phyloP scores from a whole-genome alignment of 2,888 invertebrate genomes.

The Cheilosia variabilis region DNA sequence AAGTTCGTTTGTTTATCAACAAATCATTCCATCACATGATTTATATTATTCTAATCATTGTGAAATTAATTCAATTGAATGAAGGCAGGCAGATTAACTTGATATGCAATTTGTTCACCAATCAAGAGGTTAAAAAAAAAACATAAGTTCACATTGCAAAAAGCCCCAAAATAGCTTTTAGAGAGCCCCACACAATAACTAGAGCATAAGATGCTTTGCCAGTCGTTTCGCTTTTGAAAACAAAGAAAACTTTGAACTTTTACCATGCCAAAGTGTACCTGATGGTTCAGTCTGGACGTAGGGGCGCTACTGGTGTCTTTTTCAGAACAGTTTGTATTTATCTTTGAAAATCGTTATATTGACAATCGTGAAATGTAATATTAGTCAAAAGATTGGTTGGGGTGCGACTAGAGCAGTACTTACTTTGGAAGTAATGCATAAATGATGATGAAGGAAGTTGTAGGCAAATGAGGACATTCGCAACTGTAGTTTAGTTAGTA shows the following conservation, averaged over 20 bases:
- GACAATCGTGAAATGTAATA: too few species aligned
- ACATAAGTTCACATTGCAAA: background rate
- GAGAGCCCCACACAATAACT: conserved; percentile 26
- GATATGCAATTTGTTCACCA: background rate
- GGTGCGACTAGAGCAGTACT: too few species aligned
- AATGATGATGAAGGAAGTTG: too few species aligned
- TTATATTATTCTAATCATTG: background rate
- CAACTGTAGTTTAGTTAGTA: too few species aligned
- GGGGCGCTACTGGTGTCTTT: background rate
- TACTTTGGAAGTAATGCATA: too few species aligned
- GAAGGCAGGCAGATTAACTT: background rate
- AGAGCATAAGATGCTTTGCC: conserved; percentile 58
- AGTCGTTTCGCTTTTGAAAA: conserved; percentile 44
- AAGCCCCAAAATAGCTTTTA: conserved; percentile 2
- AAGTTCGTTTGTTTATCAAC: background rate
- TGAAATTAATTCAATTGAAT: background rate
- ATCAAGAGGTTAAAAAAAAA: background rate
- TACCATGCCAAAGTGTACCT: conserved; percentile 37
- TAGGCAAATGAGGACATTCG: too few species aligned
- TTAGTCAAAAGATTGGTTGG: too few species aligned
- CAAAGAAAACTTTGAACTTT: conserved; percentile 70
- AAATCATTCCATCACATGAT: background rate
- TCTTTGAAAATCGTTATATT: too few species aligned
- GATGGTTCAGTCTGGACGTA: conserved; percentile 32
- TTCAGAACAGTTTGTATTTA: background rate